Conservation (phyloP, 2,113 vertebrate genomes). For the Epinephelus fuscoguttatus region DNA sequence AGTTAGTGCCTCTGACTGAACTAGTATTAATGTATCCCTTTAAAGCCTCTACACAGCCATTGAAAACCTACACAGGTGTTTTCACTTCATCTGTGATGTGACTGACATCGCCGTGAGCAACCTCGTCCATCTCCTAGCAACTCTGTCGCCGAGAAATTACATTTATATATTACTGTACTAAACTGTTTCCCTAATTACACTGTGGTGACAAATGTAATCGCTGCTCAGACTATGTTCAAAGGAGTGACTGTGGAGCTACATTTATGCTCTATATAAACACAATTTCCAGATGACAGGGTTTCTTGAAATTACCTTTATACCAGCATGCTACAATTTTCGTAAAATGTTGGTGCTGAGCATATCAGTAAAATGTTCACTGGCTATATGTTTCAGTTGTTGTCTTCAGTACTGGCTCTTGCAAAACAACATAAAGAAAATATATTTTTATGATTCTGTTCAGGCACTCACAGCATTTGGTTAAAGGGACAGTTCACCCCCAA, state of each 20-base stretch:
- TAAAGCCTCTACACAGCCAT: background rate
- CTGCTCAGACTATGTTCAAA: background rate
- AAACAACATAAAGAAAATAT: no score
- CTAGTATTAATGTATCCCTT: background rate
- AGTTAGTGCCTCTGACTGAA: background rate
- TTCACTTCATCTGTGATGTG: background rate
- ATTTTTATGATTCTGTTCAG: background rate
- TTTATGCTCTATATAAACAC: background rate
- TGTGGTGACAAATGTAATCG: background rate
- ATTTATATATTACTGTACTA: background rate
- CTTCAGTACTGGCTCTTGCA: background rate
- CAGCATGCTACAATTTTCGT: no score
- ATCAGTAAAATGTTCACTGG: background rate
- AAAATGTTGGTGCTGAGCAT: no score
- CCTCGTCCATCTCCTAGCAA: conserved; percentile 3
- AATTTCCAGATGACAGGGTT: background rate
- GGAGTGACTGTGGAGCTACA: background rate
- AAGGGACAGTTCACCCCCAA: no score
- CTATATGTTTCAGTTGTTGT: background rate
- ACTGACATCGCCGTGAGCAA: background rate
- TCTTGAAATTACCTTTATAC: no score
- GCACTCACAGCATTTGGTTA: background rate
- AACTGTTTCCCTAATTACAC: background rate
- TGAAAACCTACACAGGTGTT: background rate
- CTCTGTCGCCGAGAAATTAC: background rate